Evolutionary conservation across 2,113 vertebrate genomes (phyloP).

Genomic region (Scopus umbretta): DNA sequence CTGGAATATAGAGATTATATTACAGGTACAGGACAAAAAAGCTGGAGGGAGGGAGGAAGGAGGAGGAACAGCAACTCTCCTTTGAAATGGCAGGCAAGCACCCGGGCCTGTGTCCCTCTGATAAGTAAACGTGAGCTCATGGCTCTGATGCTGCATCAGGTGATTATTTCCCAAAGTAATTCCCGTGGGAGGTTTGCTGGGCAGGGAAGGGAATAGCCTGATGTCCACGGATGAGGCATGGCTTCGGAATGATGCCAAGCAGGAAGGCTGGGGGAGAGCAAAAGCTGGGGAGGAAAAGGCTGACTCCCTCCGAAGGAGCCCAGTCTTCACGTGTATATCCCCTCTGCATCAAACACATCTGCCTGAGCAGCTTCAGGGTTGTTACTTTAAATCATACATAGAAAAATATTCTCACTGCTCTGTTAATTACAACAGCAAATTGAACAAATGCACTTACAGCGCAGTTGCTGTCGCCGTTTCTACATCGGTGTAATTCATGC

Average conservation of each 20-base stretch:
- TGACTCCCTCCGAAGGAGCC: neutral
- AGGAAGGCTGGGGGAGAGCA: neutral
- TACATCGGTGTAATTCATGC: conserved; percentile 12
- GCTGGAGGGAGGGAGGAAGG: neutral
- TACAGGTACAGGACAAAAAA: neutral
- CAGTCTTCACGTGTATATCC: fast-evolving
- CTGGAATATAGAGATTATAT: neutral
- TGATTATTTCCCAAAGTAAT: neutral
- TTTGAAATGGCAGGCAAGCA: neutral
- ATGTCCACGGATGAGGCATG: fast-evolving
- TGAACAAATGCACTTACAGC: conserved; percentile 51
- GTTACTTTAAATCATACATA: neutral
- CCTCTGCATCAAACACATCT: neutral
- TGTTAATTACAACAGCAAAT: conserved; percentile 57
- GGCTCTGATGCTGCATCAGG: neutral
- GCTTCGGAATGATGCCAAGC: fast-evolving
- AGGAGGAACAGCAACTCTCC: neutral
- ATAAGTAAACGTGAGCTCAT: neutral
- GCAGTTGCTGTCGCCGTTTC: conserved; percentile 14
- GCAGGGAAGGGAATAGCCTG: neutral
- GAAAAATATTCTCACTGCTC: neutral
- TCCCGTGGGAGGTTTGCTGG: neutral
- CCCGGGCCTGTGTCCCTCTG: neutral
- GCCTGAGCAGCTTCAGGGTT: neutral
- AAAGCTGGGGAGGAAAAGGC: neutral